Evolutionary conservation across 2,113 vertebrate genomes (phyloP).

Genomic region (Loxodonta africana): DNA sequence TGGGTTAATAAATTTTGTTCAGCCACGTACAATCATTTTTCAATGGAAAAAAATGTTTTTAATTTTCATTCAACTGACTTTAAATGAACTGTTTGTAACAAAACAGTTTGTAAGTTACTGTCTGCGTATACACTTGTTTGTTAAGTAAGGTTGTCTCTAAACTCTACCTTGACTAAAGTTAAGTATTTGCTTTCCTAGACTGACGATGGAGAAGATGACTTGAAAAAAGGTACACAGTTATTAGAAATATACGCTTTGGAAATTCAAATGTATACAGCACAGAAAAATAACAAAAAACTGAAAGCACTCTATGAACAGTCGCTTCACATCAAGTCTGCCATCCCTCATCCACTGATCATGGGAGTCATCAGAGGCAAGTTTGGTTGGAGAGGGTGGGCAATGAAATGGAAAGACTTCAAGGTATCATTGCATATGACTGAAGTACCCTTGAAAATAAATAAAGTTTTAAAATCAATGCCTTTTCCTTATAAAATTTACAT

Average conservation of each 20-base stretch:
- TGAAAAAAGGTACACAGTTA: constrained; percentile 99
- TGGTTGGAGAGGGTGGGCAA: background rate
- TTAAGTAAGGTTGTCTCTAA: constrained; percentile 13
- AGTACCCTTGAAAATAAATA: constrained; percentile 23
- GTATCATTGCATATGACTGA: background rate
- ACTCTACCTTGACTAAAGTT: constrained; percentile 55
- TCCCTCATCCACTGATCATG: constrained; percentile 99
- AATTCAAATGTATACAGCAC: constrained; percentile 99
- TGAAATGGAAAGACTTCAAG: background rate
- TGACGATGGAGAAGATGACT: constrained; percentile 99
- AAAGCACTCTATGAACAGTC: constrained; percentile 99
- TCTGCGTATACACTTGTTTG: background rate
- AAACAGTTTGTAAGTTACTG: background rate
- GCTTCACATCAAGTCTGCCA: constrained; percentile 99
- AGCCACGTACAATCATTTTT: background rate
- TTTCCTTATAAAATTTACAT: background rate
- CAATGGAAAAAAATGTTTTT: background rate
- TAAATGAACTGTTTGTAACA: background rate
- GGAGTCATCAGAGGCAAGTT: constrained; percentile 98
- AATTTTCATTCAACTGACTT: background rate
- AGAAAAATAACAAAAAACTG: constrained; percentile 99
- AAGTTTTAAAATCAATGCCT: background rate
- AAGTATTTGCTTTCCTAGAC: constrained; percentile 90
- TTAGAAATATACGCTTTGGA: constrained; percentile 99
- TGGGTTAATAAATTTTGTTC: background rate